Evolutionary conservation across 2,797 vertebrate species (phyloP).

Genomic region (Natrix natrix): DNA sequence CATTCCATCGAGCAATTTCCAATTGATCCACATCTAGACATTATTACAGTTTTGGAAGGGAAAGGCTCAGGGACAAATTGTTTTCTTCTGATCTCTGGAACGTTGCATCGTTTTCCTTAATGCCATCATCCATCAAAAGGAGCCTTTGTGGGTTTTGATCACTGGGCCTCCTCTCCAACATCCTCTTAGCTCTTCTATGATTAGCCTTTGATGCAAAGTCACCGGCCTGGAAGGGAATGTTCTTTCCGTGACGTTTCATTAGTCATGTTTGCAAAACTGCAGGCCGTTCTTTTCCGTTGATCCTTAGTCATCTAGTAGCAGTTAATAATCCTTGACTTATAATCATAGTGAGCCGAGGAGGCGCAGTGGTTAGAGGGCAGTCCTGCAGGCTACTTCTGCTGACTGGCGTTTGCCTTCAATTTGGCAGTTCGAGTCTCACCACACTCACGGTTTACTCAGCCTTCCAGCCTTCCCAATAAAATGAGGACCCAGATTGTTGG

Average conservation of each 20-base stretch:
- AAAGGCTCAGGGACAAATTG: not conserved
- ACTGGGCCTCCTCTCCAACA: not conserved
- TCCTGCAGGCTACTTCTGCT: too few species aligned
- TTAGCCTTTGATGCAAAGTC: not conserved
- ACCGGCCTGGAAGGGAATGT: not conserved
- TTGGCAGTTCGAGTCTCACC: too few species aligned
- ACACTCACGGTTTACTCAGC: too few species aligned
- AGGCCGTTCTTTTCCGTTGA: not conserved
- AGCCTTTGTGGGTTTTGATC: not conserved
- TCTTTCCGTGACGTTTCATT: not conserved
- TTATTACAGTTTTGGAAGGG: not conserved
- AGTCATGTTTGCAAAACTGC: not conserved
- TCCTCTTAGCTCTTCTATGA: not conserved
- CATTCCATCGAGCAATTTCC: not conserved
- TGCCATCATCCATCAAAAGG: not conserved
- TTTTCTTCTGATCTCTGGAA: not conserved
- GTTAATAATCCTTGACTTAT: not conserved
- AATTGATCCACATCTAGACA: not conserved
- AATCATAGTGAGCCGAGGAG: too few species aligned
- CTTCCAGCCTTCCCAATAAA: too few species aligned
- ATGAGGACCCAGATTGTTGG: too few species aligned
- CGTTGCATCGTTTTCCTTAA: not conserved
- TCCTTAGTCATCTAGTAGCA: not conserved
- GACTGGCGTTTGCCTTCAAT: too few species aligned
- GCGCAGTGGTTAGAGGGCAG: too few species aligned